phyloP scores from a whole-genome alignment of 2,888 invertebrate genomes.

The Coelinius sp. region DNA sequence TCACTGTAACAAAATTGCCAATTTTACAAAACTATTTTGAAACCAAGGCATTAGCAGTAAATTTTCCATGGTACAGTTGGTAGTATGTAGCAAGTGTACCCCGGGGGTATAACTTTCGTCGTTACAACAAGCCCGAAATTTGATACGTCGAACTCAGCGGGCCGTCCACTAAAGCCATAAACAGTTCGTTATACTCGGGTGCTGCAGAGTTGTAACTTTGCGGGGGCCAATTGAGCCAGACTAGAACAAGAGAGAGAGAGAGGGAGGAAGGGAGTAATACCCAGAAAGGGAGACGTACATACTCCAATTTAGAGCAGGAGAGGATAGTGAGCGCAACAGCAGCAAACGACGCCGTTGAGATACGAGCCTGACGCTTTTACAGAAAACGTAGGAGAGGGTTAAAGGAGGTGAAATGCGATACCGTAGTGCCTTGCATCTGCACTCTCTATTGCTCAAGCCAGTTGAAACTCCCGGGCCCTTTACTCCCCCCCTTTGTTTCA shows the following conservation, averaged over 20 bases:
- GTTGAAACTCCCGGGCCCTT: constrained; percentile 22
- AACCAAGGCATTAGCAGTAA: constrained; percentile 11
- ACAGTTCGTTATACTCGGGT: constrained; percentile 48
- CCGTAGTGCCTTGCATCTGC: constrained; percentile 11
- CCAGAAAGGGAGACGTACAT: constrained; percentile 27
- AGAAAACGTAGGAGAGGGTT: constrained; percentile 27
- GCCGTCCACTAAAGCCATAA: constrained; percentile 40
- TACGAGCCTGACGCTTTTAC: constrained; percentile 38
- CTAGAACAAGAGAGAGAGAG: not conserved
- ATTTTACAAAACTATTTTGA: constrained; percentile 12
- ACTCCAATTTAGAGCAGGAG: constrained; percentile 20
- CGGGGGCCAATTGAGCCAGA: constrained; percentile 21
- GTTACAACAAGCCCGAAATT: constrained; percentile 35
- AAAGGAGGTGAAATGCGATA: constrained; percentile 15
- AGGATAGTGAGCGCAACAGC: constrained; percentile 21
- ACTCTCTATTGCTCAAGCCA: constrained; percentile 3
- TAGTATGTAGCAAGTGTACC: constrained; percentile 3
- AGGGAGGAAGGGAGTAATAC: constrained; percentile 1
- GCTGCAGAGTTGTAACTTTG: constrained; percentile 38
- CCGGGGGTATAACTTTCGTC: constrained; percentile 29
- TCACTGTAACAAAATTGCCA: not conserved
- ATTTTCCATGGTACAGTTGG: not conserved
- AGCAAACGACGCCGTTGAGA: constrained; percentile 43
- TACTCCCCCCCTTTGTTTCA: constrained; percentile 3
- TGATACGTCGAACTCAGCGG: constrained; percentile 36